Evolutionary conservation across 2,113 vertebrate genomes (phyloP), one percentile per base, ranked within the genome.

Genomic region (Mustela nigripes): DNA sequence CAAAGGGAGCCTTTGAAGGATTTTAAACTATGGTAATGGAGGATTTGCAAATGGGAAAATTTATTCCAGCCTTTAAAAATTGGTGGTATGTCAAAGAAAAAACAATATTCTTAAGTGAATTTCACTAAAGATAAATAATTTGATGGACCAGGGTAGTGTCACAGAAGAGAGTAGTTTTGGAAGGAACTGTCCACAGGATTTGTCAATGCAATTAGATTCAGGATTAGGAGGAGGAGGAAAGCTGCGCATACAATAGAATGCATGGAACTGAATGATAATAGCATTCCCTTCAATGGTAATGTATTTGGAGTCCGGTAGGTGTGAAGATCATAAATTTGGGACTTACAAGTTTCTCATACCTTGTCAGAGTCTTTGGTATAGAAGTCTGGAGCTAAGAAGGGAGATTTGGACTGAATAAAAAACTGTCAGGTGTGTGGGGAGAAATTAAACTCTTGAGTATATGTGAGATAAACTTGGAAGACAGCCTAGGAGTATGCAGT

Each of bases 341-440:
- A 79, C 3, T 90, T 79, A 26, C 33, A 48, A 85, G 8, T 92
- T 95, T 96, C 63, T 87, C 6, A 15, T 94, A 28, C 10, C 9
- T 91, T 83, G 28, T 7, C 26, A 26, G 63, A 88, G n/a, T 15
- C 22, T 94, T 97, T 85, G 79, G 39, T 48, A 42, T 67, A 71
- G 48, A 93, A 50, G 7, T 31, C 7, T 65, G 9, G 26, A 80
- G 24, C 45, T 83, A 28, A 69, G 69, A 84, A 89, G 42, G 19
- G 11, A 92, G 4, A 82, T 91, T 21, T 71, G 56, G 60, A 95
- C 50, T 67, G 42, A 93, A 39, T 48, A 56, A 94, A 98, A 98
- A 95, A 24, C 48, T n/a, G 4, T 7, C 76, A 28, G 69, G 33
- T 83, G 2, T 91, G 12, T 67, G 42, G 24, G 7, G 36, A 33